A percentile compares a stretch with the other conserved stretches of the same genome.
Conservation (phyloP, 2,797 vertebrate species). For the Rhabdophis nuchalis region DNA sequence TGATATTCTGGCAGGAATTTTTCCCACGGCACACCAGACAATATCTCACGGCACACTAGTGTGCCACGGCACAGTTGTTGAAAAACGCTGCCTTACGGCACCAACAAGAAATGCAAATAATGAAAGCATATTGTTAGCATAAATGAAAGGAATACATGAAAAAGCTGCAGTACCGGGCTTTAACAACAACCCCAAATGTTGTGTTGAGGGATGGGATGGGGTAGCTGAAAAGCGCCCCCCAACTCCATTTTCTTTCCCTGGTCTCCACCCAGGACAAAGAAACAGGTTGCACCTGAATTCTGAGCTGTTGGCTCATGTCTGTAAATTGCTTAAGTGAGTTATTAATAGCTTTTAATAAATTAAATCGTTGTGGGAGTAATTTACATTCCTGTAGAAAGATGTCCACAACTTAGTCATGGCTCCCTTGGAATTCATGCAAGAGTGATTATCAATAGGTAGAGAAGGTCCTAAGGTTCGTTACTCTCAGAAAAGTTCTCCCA, state of each 20-base stretch:
- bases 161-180: neutral
- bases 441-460: neutral
- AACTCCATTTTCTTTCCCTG: neutral
- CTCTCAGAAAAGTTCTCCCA: neutral
- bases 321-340: neutral
- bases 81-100: neutral
- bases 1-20: too few relatives aligned
- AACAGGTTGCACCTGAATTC: neutral
- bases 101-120: neutral
- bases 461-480: accelerated
- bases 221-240: neutral
- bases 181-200: too few relatives aligned
- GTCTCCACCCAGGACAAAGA: constrained; percentile 7
- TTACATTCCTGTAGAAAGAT: neutral
- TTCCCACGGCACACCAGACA: too few relatives aligned
- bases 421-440: neutral
- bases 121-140: neutral
- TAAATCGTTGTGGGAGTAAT: neutral
- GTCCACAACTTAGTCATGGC: neutral
- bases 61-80: too few relatives aligned
- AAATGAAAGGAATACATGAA: neutral
- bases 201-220: neutral
- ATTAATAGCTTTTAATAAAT: constrained; percentile 11
- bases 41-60: too few relatives aligned
- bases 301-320: neutral